These are phyloP conservation scores for Drosophila azteca DNA, from an alignment of 1,140 invertebrate species.

Conservation along the genomic window DNA sequence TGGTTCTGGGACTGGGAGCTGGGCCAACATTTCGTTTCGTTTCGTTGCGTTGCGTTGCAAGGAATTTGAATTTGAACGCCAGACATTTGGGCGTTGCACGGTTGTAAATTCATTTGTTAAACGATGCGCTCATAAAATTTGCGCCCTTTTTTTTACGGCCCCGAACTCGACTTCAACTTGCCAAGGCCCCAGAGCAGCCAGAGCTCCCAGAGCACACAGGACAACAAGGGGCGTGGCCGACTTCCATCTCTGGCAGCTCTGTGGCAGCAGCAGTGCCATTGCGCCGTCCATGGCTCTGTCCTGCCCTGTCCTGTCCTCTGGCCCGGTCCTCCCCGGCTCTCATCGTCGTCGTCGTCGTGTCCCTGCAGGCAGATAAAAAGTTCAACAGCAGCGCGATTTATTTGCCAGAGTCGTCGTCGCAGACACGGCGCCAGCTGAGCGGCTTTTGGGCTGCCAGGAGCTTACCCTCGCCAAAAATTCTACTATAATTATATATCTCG, in stretches of 20 bases:
- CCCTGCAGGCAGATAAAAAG: conserved; percentile 63
- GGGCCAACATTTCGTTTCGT: conserved; percentile 49
- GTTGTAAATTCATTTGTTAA: conserved; percentile 84
- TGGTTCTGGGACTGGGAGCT: conserved; percentile 17
- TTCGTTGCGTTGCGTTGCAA: conserved; percentile 18
- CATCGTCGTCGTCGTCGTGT: neutral
- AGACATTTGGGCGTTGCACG: conserved; percentile 84
- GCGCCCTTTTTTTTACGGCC: conserved; percentile 78
- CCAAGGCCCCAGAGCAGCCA: conserved; percentile 36
- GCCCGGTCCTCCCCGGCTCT: neutral
- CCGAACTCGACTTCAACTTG: conserved; percentile 31
- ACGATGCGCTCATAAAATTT: conserved; percentile 83
- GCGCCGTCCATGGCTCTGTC: too few species aligned
- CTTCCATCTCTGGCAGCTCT: conserved; percentile 58
- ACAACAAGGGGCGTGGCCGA: conserved; percentile 61
- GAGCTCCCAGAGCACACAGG: conserved; percentile 40
- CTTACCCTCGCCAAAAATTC: conserved; percentile 46
- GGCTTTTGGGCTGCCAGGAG: conserved; percentile 33
- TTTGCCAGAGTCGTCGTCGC: conserved; percentile 59
- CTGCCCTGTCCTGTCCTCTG: conserved; percentile 4
- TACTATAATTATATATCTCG: conserved; percentile 68
- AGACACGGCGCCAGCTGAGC: conserved; percentile 78
- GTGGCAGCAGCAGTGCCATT: conserved; percentile 5
- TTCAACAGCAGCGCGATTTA: conserved; percentile 82
- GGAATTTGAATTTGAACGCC: conserved; percentile 83